These are phyloP conservation scores for Sialis lutaria DNA, from an alignment of 2,888 invertebrate genomes.

Conservation along the genomic window DNA sequence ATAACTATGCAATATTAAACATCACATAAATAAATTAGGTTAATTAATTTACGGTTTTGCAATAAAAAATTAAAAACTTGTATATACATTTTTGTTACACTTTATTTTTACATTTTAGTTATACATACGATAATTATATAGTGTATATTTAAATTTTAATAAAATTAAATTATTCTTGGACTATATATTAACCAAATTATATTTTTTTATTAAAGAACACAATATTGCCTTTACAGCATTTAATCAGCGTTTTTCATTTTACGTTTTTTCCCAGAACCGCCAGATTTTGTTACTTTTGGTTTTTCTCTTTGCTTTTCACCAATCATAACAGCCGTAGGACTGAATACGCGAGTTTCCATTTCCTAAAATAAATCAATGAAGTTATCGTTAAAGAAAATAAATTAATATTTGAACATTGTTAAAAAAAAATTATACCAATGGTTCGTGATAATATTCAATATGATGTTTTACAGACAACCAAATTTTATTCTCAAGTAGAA, in stretches of 20 bases:
- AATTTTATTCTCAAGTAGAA: slow-evolving; percentile 29
- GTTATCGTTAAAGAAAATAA: not conserved
- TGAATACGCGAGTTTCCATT: slow-evolving; percentile 30
- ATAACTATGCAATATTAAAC: no score
- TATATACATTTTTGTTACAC: no score
- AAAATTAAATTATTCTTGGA: no score
- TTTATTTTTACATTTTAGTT: no score
- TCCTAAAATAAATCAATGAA: slow-evolving; percentile 16
- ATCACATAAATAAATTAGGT: no score
- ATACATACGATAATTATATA: no score
- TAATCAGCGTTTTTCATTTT: not conserved
- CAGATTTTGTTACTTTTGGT: slow-evolving; percentile 5
- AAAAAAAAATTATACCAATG: slow-evolving; percentile 15
- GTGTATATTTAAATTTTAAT: no score
- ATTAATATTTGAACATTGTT: not conserved
- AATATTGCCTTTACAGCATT: no score
- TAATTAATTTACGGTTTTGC: no score
- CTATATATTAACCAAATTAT: no score
- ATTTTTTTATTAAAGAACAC: no score
- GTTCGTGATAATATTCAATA: slow-evolving; percentile 24
- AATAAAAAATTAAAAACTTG: no score
- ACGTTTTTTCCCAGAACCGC: not conserved
- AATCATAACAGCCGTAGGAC: slow-evolving; percentile 24
- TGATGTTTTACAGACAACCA: slow-evolving; percentile 32
- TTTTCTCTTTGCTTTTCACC: slow-evolving; percentile 12